Conservation (phyloP, 2,888 invertebrate genomes). For the Lasioglossum malachurum region DNA sequence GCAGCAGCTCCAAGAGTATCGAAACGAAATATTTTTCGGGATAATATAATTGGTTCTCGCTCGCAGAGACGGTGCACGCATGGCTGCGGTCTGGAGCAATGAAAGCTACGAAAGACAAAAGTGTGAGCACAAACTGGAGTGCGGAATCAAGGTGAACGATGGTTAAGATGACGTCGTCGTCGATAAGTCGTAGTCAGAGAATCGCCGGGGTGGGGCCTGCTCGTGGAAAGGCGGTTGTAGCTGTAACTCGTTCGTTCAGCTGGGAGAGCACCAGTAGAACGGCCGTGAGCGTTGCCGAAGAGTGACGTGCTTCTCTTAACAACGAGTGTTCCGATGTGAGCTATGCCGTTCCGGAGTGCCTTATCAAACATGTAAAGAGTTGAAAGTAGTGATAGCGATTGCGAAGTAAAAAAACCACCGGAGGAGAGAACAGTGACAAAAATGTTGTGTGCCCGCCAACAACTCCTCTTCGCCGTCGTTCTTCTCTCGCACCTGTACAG, state of each 20-base stretch:
- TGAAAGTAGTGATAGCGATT: not conserved
- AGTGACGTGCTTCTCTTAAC: not conserved
- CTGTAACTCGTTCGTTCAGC: conserved; percentile 50
- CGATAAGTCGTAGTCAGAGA: conserved; percentile 59
- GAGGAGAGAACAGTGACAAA: not conserved
- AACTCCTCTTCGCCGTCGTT: conserved; percentile 11
- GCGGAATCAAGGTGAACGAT: conserved; percentile 35
- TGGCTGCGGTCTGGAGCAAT: not conserved
- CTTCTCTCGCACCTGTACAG: conserved; percentile 27
- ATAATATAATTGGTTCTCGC: not conserved
- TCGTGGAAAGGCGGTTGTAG: conserved; percentile 42
- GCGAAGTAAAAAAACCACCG: not conserved
- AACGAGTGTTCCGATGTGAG: conserved; percentile 5
- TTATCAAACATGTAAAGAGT: conserved; percentile 39
- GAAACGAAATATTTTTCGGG: not conserved
- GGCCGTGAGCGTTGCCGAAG: conserved; percentile 5
- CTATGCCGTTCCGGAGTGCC: not conserved
- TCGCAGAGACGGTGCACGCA: not conserved
- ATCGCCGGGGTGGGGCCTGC: conserved; percentile 60
- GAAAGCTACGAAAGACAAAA: not conserved
- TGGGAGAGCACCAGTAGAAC: conserved; percentile 55
- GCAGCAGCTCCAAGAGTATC: not conserved
- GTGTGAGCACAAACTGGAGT: not conserved
- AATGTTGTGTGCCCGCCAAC: conserved; percentile 31
- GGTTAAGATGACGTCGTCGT: conserved; percentile 57